phyloP scores from a whole-genome alignment of 2,888 invertebrate genomes.

The Synanthedon vespiformis region DNA sequence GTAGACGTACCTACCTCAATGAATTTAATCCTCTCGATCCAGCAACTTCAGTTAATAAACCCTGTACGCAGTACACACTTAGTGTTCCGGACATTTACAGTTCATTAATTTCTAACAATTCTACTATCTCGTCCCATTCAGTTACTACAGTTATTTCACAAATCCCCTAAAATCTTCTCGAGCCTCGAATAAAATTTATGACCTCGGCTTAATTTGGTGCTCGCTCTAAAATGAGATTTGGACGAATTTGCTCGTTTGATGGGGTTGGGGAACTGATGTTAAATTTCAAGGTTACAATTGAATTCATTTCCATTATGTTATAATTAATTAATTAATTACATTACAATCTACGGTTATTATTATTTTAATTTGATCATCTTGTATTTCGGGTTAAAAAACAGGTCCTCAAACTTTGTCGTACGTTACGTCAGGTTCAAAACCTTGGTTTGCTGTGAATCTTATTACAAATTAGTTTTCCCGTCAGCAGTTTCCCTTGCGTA shows the following conservation, averaged over 20 bases:
- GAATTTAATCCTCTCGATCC: not conserved
- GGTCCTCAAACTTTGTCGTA: too few species aligned
- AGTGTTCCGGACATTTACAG: conserved; percentile 25
- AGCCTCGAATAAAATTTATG: conserved; percentile 38
- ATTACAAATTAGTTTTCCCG: too few species aligned
- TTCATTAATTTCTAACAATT: conserved; percentile 30
- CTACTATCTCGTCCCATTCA: conserved; percentile 17
- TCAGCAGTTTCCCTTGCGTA: too few species aligned
- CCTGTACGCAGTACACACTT: conserved; percentile 7
- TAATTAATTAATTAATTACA: too few species aligned
- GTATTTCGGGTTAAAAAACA: too few species aligned
- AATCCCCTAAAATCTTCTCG: conserved; percentile 26
- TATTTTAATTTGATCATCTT: too few species aligned
- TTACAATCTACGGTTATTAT: too few species aligned
- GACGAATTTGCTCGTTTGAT: conserved; percentile 15
- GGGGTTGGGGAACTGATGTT: not conserved
- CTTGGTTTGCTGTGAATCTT: too few species aligned
- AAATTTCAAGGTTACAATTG: not conserved
- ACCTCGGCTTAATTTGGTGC: conserved; percentile 16
- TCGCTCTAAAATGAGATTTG: conserved; percentile 20
- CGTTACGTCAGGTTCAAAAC: too few species aligned
- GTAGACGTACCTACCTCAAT: not conserved
- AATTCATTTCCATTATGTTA: conserved; percentile 2
- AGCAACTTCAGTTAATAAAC: not conserved
- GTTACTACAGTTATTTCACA: conserved; percentile 15